Evolutionary conservation across 2,888 invertebrate species (phyloP).

Genomic region (Tubulanus polymorphus): DNA sequence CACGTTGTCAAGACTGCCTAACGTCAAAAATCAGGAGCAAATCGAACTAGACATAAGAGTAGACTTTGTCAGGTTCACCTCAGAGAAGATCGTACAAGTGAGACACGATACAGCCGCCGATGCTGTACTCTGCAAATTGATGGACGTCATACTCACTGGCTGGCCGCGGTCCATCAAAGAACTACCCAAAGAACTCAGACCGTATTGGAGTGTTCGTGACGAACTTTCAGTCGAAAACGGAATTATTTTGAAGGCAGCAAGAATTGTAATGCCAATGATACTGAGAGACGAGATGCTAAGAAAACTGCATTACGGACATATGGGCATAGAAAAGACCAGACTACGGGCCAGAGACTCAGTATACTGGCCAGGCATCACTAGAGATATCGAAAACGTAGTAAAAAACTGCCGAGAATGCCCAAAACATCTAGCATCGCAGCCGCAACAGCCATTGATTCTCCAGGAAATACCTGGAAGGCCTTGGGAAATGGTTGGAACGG

Average conservation of each 20-base stretch:
- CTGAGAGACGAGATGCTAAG: not conserved
- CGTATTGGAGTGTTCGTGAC: not conserved
- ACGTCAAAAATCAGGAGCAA: too few relatives aligned
- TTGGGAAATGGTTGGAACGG: slow-evolving; percentile 2
- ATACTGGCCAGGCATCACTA: not conserved
- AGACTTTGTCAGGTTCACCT: too few relatives aligned
- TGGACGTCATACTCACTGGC: too few relatives aligned
- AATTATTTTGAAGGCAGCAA: not conserved
- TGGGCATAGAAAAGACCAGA: slow-evolving; percentile 1
- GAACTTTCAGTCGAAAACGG: not conserved
- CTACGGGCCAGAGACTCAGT: not conserved
- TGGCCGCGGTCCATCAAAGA: too few relatives aligned
- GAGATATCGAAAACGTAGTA: not conserved
- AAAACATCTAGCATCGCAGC: not conserved
- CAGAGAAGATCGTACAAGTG: too few relatives aligned
- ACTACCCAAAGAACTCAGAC: not conserved
- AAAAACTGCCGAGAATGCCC: not conserved
- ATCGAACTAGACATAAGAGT: too few relatives aligned
- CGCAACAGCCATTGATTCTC: not conserved
- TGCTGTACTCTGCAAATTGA: too few relatives aligned
- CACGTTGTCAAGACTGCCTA: too few relatives aligned
- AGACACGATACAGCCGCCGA: too few relatives aligned
- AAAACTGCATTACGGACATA: not conserved
- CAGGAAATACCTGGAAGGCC: not conserved
- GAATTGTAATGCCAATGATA: not conserved